These are phyloP conservation scores for Numenius phaeopus DNA, from an alignment of 2,797 vertebrate genomes.

Conservation along the genomic window DNA sequence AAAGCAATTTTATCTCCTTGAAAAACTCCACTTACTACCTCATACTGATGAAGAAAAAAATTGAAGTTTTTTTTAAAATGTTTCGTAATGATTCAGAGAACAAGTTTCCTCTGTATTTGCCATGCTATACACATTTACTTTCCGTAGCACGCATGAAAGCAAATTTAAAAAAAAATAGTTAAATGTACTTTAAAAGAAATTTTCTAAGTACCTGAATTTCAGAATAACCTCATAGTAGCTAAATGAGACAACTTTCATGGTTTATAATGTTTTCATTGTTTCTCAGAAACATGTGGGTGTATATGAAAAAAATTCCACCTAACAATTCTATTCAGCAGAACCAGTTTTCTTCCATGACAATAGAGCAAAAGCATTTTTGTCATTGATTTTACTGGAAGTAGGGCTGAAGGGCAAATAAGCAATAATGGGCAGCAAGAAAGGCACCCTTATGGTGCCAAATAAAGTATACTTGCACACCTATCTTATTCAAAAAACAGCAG, in stretches of 20 bases:
- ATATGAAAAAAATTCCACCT: not conserved
- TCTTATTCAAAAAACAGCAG: not conserved
- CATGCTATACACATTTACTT: not conserved
- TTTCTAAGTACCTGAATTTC: not conserved
- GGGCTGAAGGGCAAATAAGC: not conserved
- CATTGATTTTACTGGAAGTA: not conserved
- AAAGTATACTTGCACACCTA: not conserved
- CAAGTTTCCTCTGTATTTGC: slow-evolving; percentile 1
- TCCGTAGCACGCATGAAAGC: not conserved
- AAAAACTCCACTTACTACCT: slow-evolving; percentile 60
- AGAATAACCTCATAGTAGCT: not conserved
- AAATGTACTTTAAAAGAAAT: not conserved
- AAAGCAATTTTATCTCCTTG: slow-evolving; percentile 60
- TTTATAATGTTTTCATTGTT: not conserved
- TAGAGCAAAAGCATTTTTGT: not conserved
- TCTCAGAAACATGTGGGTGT: not conserved
- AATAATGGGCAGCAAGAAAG: not conserved
- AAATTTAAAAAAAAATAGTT: not conserved
- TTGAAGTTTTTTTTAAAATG: slow-evolving; percentile 1
- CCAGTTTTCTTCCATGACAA: not conserved
- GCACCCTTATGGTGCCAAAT: not conserved
- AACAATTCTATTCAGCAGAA: not conserved
- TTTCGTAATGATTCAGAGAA: slow-evolving; percentile 53
- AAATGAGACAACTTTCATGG: not conserved
- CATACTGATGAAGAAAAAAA: slow-evolving; percentile 47